Base-by-base conservation (phyloP, 2,113 vertebrate genomes). In the Athene cunicularia region DNA sequence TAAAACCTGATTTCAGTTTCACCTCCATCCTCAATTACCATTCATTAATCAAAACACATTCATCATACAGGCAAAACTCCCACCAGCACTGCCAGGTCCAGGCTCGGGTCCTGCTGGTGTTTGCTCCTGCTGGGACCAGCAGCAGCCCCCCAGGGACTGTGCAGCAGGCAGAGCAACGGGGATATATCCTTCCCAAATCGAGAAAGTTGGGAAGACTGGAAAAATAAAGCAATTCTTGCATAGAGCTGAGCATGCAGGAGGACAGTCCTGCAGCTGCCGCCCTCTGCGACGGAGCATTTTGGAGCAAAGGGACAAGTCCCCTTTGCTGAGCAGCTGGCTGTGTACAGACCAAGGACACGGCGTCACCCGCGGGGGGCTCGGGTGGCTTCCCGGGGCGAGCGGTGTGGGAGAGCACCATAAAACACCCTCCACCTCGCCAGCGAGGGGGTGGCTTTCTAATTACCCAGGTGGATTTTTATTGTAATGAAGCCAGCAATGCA, bases 381-480 rank as follows among this genome's bases (percentile, higher is more conserved):
- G 45, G 67, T 3, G 14, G 66, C 88, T 94, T 83, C 87, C 95
- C 0, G 0, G 68, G 62, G 81, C 0, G 30, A 92, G 81, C 12
- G 0, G 37, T 73, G 90, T 8, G 83, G 93, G 86, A 91, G 68
- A 87, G 43, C 86, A 80, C 74, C 93, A 95, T 97, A 93, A 97
- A 97, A 71, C 77, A 43, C 11, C 90, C 82, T 80, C 86, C 80
- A n/a, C 14, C 55, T 70, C 79, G 2, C 55, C 74, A 73, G 47
- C 1, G 1, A 80, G 79, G 70, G 70, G 55, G 22, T 47, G 59
- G 49, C 62, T 90, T 63, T 67, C 90, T 95, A 97, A 97, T 96
- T 84, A 86, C 95, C 95, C 97, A 93, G 94, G 96, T 96, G 97
- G 96, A 59, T 64, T 93, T 93, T 95, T 95, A 95, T 97, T 95